Evolutionary conservation across 1,140 invertebrate species (phyloP).

Genomic region (Drosophila takahashii): DNA sequence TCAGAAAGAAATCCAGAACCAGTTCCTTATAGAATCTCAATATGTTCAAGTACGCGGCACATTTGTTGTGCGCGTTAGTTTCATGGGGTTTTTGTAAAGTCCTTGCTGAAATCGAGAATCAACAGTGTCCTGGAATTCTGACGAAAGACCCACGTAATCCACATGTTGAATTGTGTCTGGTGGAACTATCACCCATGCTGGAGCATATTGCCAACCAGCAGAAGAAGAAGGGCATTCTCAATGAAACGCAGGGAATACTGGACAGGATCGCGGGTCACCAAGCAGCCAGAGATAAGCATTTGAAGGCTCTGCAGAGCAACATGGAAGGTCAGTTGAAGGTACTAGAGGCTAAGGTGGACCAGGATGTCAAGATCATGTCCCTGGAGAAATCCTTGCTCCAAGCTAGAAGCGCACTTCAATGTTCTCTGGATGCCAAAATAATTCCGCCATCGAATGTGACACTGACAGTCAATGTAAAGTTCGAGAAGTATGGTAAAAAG

Average conservation of each 20-base stretch:
- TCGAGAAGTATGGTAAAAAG: neutral
- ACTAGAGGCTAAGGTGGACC: neutral
- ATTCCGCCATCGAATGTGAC: neutral
- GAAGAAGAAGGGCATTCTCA: neutral
- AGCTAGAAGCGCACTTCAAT: neutral
- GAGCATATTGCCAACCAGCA: neutral
- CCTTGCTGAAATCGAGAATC: neutral
- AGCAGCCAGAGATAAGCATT: neutral
- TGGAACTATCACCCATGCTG: neutral
- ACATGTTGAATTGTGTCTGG: neutral
- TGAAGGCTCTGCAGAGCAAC: neutral
- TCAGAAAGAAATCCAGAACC: neutral
- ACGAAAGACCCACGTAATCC: neutral
- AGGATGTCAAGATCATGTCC: neutral
- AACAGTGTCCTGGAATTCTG: neutral
- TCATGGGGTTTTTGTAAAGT: neutral
- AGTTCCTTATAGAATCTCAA: neutral
- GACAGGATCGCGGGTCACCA: neutral
- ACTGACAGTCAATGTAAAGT: neutral
- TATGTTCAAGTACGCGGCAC: neutral
- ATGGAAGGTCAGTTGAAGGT: neutral
- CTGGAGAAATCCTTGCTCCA: neutral
- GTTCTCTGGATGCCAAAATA: neutral
- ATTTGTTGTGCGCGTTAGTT: neutral
- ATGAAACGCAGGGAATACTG: neutral